Evolutionary conservation across 1,140 invertebrate genomes (phyloP).

Genomic region (Acromyrmex heyeri): DNA sequence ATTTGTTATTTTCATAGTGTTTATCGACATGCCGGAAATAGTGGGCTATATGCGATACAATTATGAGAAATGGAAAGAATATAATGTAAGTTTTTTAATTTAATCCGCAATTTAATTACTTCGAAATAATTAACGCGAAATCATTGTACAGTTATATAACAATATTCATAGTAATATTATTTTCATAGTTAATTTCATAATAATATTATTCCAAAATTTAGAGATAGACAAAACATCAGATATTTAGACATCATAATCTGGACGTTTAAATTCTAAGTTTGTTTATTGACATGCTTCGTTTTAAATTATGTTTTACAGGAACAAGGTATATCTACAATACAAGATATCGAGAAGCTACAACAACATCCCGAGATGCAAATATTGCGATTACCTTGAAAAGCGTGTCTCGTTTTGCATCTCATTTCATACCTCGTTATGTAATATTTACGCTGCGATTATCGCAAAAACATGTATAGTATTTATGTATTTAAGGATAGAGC

Average conservation of each 20-base stretch:
- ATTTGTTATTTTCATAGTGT: constrained; percentile 89
- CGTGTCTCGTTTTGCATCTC: neutral
- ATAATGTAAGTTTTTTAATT: constrained; percentile 78
- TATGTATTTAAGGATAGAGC: constrained; percentile 70
- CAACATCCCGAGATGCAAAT: constrained; percentile 80
- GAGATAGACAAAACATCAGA: neutral
- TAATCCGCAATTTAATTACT: neutral
- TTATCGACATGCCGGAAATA: constrained; percentile 97
- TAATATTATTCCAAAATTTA: neutral
- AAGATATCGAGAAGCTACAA: constrained; percentile 89
- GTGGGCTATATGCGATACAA: constrained; percentile 94
- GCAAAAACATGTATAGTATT: constrained; percentile 69
- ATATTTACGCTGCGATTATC: constrained; percentile 32
- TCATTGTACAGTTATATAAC: constrained; percentile 5
- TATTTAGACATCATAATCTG: neutral
- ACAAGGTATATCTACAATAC: constrained; percentile 90
- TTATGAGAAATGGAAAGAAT: constrained; percentile 96
- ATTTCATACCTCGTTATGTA: constrained; percentile 19
- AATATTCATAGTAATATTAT: neutral
- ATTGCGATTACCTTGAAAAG: constrained; percentile 51
- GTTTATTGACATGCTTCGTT: neutral
- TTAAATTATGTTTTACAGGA: constrained; percentile 86
- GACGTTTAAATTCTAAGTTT: neutral
- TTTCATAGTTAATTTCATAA: neutral
- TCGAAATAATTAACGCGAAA: neutral